Evolutionary conservation across 1,140 invertebrate species (phyloP).

Genomic region (Gryllus bimaculatus): DNA sequence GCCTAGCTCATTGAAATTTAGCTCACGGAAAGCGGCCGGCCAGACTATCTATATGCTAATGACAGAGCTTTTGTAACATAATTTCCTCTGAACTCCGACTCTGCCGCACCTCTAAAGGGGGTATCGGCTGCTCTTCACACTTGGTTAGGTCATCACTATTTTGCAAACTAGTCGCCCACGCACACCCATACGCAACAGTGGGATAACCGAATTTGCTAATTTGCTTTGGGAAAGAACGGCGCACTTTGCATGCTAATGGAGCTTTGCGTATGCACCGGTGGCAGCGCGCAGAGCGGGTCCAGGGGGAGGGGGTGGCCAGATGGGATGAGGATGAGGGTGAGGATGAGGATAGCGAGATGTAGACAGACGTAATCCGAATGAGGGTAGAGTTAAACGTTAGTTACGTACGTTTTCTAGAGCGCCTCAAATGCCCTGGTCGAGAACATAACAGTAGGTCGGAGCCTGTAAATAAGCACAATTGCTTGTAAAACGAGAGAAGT

Average conservation of each 20-base stretch:
- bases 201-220: background rate
- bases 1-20: too few species aligned
- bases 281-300: background rate
- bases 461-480: too few species aligned
- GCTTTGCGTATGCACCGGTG: background rate
- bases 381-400: too few species aligned
- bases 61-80: background rate
- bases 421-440: too few species aligned
- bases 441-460: too few species aligned
- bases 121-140: background rate
- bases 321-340: background rate
- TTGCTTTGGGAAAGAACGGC: background rate
- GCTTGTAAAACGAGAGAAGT: too few species aligned
- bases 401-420: too few species aligned
- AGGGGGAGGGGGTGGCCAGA: background rate
- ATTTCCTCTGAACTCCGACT: background rate
- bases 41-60: background rate
- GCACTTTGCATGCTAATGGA: background rate
- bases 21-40: too few species aligned
- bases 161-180: background rate
- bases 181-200: background rate
- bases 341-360: background rate
- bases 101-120: background rate
- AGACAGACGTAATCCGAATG: background rate
- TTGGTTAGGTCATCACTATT: background rate